Evolutionary conservation across 2,113 vertebrate species (phyloP), one percentile per base, ranked within the genome.

Genomic region (Ovis aries): DNA sequence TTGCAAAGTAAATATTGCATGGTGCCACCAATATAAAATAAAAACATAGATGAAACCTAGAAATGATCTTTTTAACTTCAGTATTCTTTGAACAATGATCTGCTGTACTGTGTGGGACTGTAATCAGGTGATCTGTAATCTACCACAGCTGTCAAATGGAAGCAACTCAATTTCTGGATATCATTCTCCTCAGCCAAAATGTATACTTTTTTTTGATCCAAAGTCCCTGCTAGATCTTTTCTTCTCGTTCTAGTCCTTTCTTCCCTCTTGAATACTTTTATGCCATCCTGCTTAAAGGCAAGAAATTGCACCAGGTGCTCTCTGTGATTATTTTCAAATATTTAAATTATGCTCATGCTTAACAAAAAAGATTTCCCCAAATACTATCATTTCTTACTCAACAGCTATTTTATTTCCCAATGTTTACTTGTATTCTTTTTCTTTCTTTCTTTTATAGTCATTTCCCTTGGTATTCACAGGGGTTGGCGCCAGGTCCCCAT

Each of bases 321-420:
- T 77, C 36, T 64, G 53, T 85, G n/a, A 77, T 67, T 45, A n/a
- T 29, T 67, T 93, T 52, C 77, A 90, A 93, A 91, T 88, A 83
- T 91, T 95, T 94, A n/a, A 91, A 55, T 86, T 83, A 78, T 78
- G 10, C 52, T 77, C 94, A 97, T 77, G 85, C 23, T 74, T 82
- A 90, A 52, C 36, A 85, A 95, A 88, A 91, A 78, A 7, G 2
- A 89, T 83, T 88, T 95, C 27, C 36, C n/a, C 55, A 91, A 85
- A 91, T 71, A 93, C 25, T 55, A 81, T 52, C 48, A 21, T 81
- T 53, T 10, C 8, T 64, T 90, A 83, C 0, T 67, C 17, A 84
- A 86, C 1, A 53, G 43, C 17, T 81, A 10, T 19, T 90, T 95
- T 23, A 83, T 90, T 88, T 95, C 31, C 17, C 45, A 48, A 2